These are phyloP conservation scores for Goniozus legneri DNA, from an alignment of 1,140 invertebrate species.

Conservation along the genomic window DNA sequence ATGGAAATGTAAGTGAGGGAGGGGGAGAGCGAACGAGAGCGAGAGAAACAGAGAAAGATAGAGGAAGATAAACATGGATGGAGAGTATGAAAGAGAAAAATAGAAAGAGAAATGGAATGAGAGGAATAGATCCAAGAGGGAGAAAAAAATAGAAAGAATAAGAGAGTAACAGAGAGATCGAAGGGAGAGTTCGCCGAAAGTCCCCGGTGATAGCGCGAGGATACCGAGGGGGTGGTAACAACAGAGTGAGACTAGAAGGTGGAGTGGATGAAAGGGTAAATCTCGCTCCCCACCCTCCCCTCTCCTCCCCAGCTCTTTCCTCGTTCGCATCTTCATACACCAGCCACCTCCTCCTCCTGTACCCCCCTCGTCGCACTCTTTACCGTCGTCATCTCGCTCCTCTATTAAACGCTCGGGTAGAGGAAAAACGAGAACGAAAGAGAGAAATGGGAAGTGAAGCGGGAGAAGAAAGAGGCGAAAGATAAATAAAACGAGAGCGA, in stretches of 20 bases:
- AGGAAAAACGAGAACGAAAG: slow-evolving; percentile 1
- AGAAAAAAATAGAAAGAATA: slow-evolving; percentile 7
- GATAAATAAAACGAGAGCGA: slow-evolving; percentile 6
- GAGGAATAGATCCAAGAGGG: neutral
- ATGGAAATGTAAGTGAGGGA: neutral
- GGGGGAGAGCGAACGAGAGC: slow-evolving; percentile 12
- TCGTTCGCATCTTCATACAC: slow-evolving; percentile 7
- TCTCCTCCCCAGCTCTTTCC: slow-evolving; percentile 13
- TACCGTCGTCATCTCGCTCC: neutral
- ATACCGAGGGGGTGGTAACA: slow-evolving; percentile 30
- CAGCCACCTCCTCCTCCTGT: no score
- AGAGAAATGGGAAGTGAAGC: neutral
- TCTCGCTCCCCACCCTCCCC: slow-evolving; percentile 9
- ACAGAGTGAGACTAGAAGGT: slow-evolving; percentile 28
- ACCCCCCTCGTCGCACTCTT: no score
- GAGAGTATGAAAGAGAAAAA: neutral
- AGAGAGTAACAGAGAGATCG: slow-evolving; percentile 3
- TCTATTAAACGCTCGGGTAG: slow-evolving; percentile 6
- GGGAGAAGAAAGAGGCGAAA: slow-evolving; percentile 7
- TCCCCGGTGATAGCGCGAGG: slow-evolving; percentile 4
- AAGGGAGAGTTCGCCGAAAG: neutral
- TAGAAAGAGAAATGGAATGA: neutral
- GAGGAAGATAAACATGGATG: neutral
- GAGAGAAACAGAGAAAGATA: slow-evolving; percentile 14
- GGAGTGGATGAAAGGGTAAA: slow-evolving; percentile 13